These are phyloP conservation scores for Tachystola acroxantha DNA, from an alignment of 2,888 invertebrate genomes.

Conservation along the genomic window DNA sequence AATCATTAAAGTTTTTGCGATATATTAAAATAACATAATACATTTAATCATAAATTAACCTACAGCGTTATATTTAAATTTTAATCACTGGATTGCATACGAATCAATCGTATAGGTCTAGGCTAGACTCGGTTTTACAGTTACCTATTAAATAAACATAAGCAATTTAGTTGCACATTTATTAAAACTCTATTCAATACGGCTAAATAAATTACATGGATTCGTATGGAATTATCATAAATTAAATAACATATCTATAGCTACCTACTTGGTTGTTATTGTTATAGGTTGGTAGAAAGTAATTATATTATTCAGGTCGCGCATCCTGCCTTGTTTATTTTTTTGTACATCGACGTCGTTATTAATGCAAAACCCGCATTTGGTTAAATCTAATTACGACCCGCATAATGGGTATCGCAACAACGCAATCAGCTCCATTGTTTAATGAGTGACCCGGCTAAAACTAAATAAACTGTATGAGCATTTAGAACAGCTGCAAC, in stretches of 20 bases:
- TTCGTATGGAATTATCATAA: not conserved
- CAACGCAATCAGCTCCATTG: slow-evolving; percentile 69
- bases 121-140: not conserved
- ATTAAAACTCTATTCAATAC: not conserved
- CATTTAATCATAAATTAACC: too few species aligned
- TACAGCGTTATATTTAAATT: too few species aligned
- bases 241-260: too few species aligned
- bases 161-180: not conserved
- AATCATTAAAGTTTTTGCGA: too few species aligned
- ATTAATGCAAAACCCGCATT: slow-evolving; percentile 70
- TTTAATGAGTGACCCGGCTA: slow-evolving; percentile 69
- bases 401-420: slow-evolving; percentile 70
- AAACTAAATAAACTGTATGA: slow-evolving; percentile 55
- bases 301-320: slow-evolving; percentile 38
- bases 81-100: too few species aligned
- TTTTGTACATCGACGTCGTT: slow-evolving; percentile 38
- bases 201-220: not conserved
- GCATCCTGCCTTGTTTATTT: slow-evolving; percentile 43
- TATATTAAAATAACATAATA: too few species aligned
- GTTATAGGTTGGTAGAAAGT: slow-evolving; percentile 21
- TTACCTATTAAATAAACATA: not conserved
- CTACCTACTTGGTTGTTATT: too few species aligned
- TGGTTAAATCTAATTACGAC: slow-evolving; percentile 71
- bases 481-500: slow-evolving; percentile 56
- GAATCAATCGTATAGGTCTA: not conserved